Evolutionary conservation across 1,140 invertebrate genomes (phyloP), one percentile per base, ranked within the genome.

Genomic region (Meloidogyne hapla): DNA sequence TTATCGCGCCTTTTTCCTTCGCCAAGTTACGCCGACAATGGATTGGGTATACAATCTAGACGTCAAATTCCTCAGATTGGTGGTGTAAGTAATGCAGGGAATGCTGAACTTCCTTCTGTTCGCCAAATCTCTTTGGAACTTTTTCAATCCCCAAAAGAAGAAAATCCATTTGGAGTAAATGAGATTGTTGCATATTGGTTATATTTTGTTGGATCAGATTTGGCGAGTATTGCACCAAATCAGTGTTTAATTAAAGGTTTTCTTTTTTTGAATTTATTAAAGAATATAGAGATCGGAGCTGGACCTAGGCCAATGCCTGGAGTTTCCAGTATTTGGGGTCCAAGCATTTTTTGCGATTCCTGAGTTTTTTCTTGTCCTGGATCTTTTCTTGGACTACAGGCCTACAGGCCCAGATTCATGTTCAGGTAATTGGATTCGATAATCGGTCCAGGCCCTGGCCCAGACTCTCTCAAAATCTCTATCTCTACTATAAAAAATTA

Each of bases 131-230:
- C 81, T 1, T 71, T 81, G 38, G 82, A 82, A 48, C 48, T 82
- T 1, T 82, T 82, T 48, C 45, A 77, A n/a, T 67, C 75, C 25
- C 81, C 81, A 23, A 38, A 23, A 40, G 78, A 76, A 42, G 62
- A 65, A 48, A 77, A 78, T 26, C 63, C 69, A 15, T 40, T 63
- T 10, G 48, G 42, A 23, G 78, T 82, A 40, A 80, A 82, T 23
- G 79, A 82, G 62, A 84, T 82, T 28, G 62, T 63, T 38, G 33
- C 79, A 15, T 83, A 69, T 72, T 82, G 81, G 81, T 26, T 82
- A n/a, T 82, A 84, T 71, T 74, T 82, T 40, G 56, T 82, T 21
- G 82, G 77, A 25, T 75, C 71, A 6, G 81, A 82, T 67, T 56
- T 82, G n/a, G 82, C 82, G n/a, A 74, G 73, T 45, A 65, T 70